Conservation (phyloP, 1,140 invertebrate genomes). For the Glossosoma conforme region DNA sequence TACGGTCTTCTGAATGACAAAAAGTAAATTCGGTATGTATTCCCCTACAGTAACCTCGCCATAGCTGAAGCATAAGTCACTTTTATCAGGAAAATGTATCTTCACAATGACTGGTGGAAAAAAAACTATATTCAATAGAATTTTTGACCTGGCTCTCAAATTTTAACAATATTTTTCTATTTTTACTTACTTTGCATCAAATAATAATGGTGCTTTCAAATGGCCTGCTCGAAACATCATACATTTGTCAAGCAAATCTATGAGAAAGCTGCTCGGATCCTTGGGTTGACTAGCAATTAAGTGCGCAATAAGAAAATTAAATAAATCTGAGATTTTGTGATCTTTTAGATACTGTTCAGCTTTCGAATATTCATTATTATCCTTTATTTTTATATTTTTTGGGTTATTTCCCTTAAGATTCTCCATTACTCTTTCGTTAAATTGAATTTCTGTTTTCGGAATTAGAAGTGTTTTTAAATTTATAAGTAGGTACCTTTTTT, state of each 20-base stretch:
- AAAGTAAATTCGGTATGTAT: background rate
- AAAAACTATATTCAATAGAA: background rate
- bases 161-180: background rate
- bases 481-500: too few species aligned
- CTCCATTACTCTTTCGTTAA: too few species aligned
- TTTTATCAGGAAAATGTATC: background rate
- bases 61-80: background rate
- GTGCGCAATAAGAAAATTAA: conserved; percentile 13
- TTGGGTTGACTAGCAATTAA: conserved; percentile 6
- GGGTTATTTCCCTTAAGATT: too few species aligned
- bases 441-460: too few species aligned
- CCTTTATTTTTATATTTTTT: too few species aligned
- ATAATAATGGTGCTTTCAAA: conserved; percentile 1
- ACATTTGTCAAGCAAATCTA: conserved; percentile 15
- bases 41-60: background rate
- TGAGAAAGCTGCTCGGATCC: conserved; percentile 2
- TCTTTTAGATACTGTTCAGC: conserved; percentile 10
- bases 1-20: too few species aligned
- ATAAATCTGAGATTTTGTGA: conserved; percentile 11
- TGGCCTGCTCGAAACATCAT: conserved; percentile 8
- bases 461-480: too few species aligned
- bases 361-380: too few species aligned
- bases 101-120: background rate
- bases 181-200: conserved; percentile 8
- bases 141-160: background rate